Evolutionary conservation across 2,113 vertebrate genomes (phyloP).

Genomic region (Peromyscus californicus): DNA sequence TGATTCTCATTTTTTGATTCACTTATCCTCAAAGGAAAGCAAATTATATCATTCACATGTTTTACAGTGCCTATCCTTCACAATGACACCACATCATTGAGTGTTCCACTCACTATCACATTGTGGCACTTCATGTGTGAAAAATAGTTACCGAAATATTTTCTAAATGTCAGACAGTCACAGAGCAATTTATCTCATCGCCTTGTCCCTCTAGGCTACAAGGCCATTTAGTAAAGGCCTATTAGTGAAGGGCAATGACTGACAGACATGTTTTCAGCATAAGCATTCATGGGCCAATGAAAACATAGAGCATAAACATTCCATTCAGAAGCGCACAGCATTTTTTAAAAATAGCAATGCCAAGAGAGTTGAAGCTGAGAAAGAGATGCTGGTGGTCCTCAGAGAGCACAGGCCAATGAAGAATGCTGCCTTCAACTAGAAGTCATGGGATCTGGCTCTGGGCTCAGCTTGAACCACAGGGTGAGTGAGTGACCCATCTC

Average conservation of each 20-base stretch:
- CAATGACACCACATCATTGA: slow-evolving; percentile 39
- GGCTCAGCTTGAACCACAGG: neutral
- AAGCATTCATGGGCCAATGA: slow-evolving; percentile 52
- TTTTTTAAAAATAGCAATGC: slow-evolving; percentile 57
- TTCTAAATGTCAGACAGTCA: slow-evolving; percentile 57
- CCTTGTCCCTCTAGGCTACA: slow-evolving; percentile 46
- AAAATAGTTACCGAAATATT: slow-evolving; percentile 60
- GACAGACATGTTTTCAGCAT: slow-evolving; percentile 29
- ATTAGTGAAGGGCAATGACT: slow-evolving; percentile 32
- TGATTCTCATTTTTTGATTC: slow-evolving; percentile 47
- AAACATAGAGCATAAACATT: slow-evolving; percentile 62
- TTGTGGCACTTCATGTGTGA: slow-evolving; percentile 66
- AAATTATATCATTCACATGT: slow-evolving; percentile 23
- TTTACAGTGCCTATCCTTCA: slow-evolving; percentile 39
- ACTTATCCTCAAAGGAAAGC: slow-evolving; percentile 42
- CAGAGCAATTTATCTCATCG: slow-evolving; percentile 37
- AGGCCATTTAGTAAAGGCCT: slow-evolving; percentile 56
- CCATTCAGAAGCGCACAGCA: slow-evolving; percentile 32
- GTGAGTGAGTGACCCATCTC: neutral
- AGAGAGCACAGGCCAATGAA: too few species aligned
- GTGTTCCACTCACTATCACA: slow-evolving; percentile 36
- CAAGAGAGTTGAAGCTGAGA: neutral
- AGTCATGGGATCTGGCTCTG: neutral
- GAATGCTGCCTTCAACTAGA: accelerated
- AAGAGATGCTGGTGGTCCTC: neutral